Conservation (phyloP, 2,888 invertebrate genomes). For the Hybos culiciformis region DNA sequence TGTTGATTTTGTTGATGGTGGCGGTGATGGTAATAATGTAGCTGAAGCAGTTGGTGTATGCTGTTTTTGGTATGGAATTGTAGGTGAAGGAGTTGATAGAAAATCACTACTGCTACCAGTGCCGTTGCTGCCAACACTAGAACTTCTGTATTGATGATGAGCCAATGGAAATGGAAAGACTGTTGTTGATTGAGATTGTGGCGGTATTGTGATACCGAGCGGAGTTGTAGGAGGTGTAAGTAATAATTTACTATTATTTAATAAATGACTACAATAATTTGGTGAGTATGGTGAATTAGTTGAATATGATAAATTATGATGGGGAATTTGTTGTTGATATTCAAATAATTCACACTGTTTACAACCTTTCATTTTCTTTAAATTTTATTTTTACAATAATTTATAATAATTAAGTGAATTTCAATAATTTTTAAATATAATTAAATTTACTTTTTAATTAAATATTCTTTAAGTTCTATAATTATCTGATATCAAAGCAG, state of each 20-base stretch:
- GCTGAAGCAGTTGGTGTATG: constrained; percentile 2
- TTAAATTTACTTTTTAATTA: too few species aligned
- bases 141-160: constrained; percentile 18
- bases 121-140: constrained; percentile 30
- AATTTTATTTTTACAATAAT: constrained; percentile 3
- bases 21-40: constrained; percentile 19
- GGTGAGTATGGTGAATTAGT: neutral
- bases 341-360: constrained; percentile 17
- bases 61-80: constrained; percentile 14
- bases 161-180: neutral
- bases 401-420: too few species aligned
- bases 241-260: neutral
- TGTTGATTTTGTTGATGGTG: constrained; percentile 14
- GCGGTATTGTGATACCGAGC: neutral
- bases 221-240: neutral
- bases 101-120: constrained; percentile 28
- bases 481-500: too few species aligned
- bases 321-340: constrained; percentile 4
- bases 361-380: constrained; percentile 17
- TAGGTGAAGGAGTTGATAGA: constrained; percentile 22
- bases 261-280: constrained; percentile 1
- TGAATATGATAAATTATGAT: constrained; percentile 10
- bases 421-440: too few species aligned
- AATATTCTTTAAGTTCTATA: too few species aligned
- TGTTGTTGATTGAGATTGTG: neutral